A percentile compares a stretch with the other conserved stretches of the same genome.
These are phyloP conservation scores for Tenualosa ilisha DNA, from an alignment of 2,797 vertebrate species.

Conservation along the genomic window DNA sequence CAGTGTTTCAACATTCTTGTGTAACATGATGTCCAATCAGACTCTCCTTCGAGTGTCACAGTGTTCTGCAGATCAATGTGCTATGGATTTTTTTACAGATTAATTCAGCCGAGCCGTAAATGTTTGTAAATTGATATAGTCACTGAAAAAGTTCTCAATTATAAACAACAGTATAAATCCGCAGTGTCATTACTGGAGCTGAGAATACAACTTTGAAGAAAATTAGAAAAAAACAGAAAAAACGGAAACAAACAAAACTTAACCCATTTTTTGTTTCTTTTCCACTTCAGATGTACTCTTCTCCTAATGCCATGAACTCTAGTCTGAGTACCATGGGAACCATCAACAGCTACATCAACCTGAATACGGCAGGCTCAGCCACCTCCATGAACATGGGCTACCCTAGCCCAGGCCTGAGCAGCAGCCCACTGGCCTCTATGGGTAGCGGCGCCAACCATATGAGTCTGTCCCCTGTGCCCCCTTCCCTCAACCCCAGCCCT, in stretches of 20 bases:
- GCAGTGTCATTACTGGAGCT: neutral
- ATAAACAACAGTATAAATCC: neutral
- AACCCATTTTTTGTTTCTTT: neutral
- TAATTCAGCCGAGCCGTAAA: neutral
- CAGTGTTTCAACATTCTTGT: conserved; percentile 20
- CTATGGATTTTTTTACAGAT: neutral
- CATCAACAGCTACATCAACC: conserved; percentile 88
- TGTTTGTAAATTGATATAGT: neutral
- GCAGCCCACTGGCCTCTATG: conserved; percentile 68
- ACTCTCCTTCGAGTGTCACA: neutral
- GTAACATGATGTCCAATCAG: conserved; percentile 13
- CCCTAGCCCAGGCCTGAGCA: conserved; percentile 69
- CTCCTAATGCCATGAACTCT: conserved; percentile 79
- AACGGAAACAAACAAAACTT: neutral
- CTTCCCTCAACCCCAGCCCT: conserved; percentile 70
- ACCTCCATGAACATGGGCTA: conserved; percentile 82
- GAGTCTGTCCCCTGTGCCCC: conserved; percentile 73
- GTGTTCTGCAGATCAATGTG: neutral
- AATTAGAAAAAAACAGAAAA: too few relatives aligned
- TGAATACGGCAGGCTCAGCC: conserved; percentile 78
- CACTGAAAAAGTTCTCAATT: neutral
- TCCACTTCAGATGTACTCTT: conserved; percentile 81
- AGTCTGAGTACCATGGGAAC: conserved; percentile 74
- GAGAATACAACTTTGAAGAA: too few relatives aligned
- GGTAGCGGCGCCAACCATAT: conserved; percentile 72